These are phyloP conservation scores for Seira sanloemensis DNA, from an alignment of 2,888 invertebrate species.

Conservation along the genomic window DNA sequence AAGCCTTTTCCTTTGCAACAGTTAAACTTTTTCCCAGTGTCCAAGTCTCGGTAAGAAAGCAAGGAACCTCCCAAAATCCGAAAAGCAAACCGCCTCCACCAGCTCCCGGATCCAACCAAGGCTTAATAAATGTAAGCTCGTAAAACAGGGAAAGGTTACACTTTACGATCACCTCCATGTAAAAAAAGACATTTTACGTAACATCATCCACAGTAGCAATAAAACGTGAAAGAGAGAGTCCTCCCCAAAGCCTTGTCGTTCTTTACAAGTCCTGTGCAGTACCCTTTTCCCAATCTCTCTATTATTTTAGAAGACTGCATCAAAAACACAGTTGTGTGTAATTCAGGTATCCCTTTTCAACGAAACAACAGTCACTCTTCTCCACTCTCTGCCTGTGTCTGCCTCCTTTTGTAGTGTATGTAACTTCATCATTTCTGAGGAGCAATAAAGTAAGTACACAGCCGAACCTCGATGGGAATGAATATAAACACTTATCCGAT, in stretches of 20 bases:
- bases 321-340: not conserved
- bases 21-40: no score
- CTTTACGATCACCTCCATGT: constrained; percentile 40
- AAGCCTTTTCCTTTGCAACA: no score
- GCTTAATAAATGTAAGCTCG: constrained; percentile 35
- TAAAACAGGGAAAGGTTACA: constrained; percentile 52
- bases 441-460: constrained; percentile 12
- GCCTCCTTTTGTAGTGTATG: not conserved
- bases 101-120: constrained; percentile 42
- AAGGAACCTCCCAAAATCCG: constrained; percentile 51
- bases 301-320: not conserved
- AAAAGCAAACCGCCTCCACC: constrained; percentile 55
- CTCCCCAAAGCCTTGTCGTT: not conserved
- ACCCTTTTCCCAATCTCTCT: not conserved
- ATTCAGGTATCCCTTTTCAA: not conserved
- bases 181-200: constrained; percentile 2
- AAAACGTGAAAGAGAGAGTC: not conserved
- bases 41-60: no score
- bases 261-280: not conserved
- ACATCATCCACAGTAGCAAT: not conserved
- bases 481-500: constrained; percentile 16
- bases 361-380: not conserved
- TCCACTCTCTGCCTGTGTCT: not conserved
- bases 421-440: not conserved
- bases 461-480: not conserved